Conservation (phyloP, 1,140 invertebrate genomes). For the Drosophila melanica region DNA sequence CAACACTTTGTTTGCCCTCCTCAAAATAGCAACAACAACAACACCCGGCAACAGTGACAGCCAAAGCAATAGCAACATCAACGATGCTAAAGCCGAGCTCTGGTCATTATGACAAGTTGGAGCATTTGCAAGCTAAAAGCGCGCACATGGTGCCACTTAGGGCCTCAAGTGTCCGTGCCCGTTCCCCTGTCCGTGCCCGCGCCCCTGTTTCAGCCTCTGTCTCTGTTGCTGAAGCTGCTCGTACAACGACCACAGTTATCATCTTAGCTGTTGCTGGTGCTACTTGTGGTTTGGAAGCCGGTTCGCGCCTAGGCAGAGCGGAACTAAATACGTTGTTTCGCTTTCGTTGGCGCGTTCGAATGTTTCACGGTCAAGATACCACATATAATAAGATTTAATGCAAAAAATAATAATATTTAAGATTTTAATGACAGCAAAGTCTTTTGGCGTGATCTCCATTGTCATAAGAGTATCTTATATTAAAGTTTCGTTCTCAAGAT, state of each 20-base stretch:
- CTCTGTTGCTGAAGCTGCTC: not conserved
- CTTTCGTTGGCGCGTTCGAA: constrained; percentile 65
- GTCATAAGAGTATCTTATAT: constrained; percentile 24
- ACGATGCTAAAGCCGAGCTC: constrained; percentile 25
- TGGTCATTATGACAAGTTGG: constrained; percentile 44
- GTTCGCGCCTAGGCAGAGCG: constrained; percentile 56
- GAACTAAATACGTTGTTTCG: constrained; percentile 69
- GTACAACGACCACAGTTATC: constrained; percentile 26
- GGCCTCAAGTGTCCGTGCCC: constrained; percentile 63
- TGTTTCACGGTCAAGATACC: constrained; percentile 76
- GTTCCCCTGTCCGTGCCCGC: too few relatives aligned
- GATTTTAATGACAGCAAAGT: constrained; percentile 54
- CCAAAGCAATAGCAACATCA: constrained; percentile 12
- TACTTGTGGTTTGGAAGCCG: constrained; percentile 48
- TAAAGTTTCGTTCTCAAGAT: constrained; percentile 43
- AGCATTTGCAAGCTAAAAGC: constrained; percentile 65
- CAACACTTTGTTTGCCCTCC: constrained; percentile 66
- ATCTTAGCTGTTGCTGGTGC: constrained; percentile 26
- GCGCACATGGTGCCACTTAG: constrained; percentile 72
- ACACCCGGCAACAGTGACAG: constrained; percentile 16
- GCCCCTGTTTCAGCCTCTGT: constrained; percentile 15
- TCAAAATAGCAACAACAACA: constrained; percentile 56
- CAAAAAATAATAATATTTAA: constrained; percentile 62
- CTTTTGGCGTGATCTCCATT: constrained; percentile 20
- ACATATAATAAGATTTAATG: constrained; percentile 70